A percentile compares a stretch with the other conserved stretches of the same genome.
Conservation (phyloP, 2,113 vertebrate species). For the Xenus cinereus region DNA sequence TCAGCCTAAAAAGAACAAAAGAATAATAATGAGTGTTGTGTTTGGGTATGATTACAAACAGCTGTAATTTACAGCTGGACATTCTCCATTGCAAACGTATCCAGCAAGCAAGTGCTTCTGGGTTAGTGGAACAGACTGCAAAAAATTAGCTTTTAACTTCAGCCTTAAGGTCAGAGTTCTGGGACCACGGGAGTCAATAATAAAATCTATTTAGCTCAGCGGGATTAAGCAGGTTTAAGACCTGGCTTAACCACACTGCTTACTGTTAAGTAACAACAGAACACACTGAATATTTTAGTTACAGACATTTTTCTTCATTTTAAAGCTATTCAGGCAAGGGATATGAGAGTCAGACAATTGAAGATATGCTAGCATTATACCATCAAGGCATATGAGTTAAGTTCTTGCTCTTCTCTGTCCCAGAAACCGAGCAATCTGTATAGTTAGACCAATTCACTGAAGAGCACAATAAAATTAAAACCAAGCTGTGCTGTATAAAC, state of each 20-base stretch:
- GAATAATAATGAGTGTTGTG: conserved; percentile 56
- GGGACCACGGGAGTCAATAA: conserved; percentile 43
- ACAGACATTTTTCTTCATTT: conserved; percentile 24
- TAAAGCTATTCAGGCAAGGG: not conserved
- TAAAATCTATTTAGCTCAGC: conserved; percentile 56
- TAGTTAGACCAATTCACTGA: not conserved
- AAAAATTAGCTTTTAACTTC: conserved; percentile 52
- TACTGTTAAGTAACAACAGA: conserved; percentile 51
- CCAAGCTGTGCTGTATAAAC: conserved; percentile 36
- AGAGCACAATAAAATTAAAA: conserved; percentile 14
- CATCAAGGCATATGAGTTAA: conserved; percentile 26
- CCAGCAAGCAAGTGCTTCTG: conserved; percentile 39
- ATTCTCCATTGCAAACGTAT: not conserved
- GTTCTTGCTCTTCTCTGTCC: not conserved
- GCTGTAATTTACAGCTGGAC: conserved; percentile 65
- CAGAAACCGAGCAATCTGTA: not conserved
- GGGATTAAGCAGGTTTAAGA: conserved; percentile 58
- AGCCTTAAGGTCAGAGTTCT: conserved; percentile 52
- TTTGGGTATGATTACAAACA: conserved; percentile 52
- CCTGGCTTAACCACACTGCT: conserved; percentile 32
- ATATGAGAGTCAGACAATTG: not conserved
- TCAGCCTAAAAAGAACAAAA: conserved; percentile 59
- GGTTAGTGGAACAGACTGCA: conserved; percentile 22
- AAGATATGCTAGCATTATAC: not conserved
- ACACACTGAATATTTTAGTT: conserved; percentile 27